These are phyloP conservation scores for Hyles lineata DNA, from an alignment of 2,888 invertebrate species.

Conservation along the genomic window DNA sequence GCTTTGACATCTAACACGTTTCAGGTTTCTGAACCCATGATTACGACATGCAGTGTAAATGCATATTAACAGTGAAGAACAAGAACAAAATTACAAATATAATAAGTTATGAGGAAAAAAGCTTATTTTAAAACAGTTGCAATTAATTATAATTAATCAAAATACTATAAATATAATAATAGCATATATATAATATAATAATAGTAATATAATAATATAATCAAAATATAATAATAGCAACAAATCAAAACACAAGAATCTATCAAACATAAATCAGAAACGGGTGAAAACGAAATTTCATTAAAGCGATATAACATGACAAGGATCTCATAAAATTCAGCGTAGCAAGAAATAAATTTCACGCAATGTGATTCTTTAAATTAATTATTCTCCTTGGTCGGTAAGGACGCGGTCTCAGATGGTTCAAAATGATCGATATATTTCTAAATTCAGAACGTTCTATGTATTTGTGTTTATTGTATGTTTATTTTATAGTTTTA, in stretches of 20 bases:
- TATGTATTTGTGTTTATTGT: background rate
- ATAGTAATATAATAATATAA: background rate
- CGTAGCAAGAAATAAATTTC: constrained; percentile 46
- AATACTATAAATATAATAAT: background rate
- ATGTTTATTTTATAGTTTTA: too few species aligned
- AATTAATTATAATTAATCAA: too few species aligned
- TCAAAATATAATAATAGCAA: background rate
- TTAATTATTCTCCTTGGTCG: constrained; percentile 44
- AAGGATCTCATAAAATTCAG: constrained; percentile 31
- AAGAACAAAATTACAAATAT: too few species aligned
- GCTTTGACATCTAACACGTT: too few species aligned
- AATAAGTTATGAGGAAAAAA: too few species aligned
- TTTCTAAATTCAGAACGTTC: background rate
- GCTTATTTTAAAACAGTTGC: too few species aligned
- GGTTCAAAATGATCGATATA: constrained; percentile 27
- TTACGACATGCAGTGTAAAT: too few species aligned
- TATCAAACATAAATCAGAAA: background rate
- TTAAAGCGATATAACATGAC: constrained; percentile 26
- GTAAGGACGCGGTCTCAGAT: constrained; percentile 23
- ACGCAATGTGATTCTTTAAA: constrained; percentile 47
- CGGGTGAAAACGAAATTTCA: background rate
- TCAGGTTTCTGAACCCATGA: too few species aligned
- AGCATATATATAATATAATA: background rate
- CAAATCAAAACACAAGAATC: background rate
- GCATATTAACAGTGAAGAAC: too few species aligned